A percentile compares a stretch with the other conserved stretches of the same genome.
phyloP scores from a whole-genome alignment of 1,140 invertebrate species.

The Wiebesia pumilae region DNA sequence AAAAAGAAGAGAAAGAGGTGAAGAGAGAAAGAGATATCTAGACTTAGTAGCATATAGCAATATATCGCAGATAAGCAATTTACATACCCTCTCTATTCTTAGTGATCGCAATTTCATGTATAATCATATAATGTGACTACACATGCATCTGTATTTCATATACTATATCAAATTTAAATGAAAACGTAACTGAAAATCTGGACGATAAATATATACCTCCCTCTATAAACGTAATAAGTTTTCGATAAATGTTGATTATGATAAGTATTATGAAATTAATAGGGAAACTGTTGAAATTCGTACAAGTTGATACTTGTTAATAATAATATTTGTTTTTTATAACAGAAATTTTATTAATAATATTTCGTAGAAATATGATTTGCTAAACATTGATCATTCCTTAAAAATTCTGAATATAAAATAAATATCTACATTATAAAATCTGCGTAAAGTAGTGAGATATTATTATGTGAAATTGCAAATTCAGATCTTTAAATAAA shows the following conservation, averaged over 20 bases:
- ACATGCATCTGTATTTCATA: neutral
- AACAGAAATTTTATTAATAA: too few species aligned
- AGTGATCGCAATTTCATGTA: constrained; percentile 13
- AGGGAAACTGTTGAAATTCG: constrained; percentile 55
- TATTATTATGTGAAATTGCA: too few species aligned
- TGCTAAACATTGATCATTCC: too few species aligned
- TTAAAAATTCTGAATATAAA: too few species aligned
- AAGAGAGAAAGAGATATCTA: constrained; percentile 9
- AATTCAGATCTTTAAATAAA: too few species aligned
- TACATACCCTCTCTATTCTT: constrained; percentile 43
- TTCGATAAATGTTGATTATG: constrained; percentile 52
- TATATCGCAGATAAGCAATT: constrained; percentile 45
- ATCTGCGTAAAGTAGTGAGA: too few species aligned
- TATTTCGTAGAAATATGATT: too few species aligned
- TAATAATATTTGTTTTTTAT: neutral
- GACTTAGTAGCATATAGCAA: neutral
- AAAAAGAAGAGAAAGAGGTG: neutral
- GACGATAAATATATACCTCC: constrained; percentile 51
- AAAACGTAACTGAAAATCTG: constrained; percentile 52
- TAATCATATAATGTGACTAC: neutral
- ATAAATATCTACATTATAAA: too few species aligned
- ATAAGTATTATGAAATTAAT: constrained; percentile 55
- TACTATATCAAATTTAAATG: constrained; percentile 53
- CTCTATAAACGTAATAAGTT: constrained; percentile 35
- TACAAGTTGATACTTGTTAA: constrained; percentile 38